These are phyloP conservation scores for Copsychus sechellarum DNA, from an alignment of 2,113 vertebrate species.

Conservation along the genomic window DNA sequence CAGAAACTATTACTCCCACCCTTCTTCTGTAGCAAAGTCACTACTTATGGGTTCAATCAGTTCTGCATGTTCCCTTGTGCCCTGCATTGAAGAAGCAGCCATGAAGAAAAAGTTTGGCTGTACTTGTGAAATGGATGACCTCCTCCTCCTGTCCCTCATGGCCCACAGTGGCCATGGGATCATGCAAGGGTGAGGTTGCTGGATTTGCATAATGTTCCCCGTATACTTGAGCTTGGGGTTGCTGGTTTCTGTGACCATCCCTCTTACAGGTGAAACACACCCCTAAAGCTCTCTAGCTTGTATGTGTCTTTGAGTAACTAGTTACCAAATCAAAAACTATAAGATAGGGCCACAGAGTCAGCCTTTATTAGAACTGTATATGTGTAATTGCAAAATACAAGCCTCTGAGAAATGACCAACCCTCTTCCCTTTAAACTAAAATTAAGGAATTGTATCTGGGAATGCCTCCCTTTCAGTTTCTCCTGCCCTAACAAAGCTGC, in stretches of 20 bases:
- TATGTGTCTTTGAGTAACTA: background rate
- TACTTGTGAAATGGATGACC: background rate
- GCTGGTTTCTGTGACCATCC: background rate
- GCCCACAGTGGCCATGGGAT: background rate
- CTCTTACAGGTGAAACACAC: background rate
- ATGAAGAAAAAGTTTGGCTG: background rate
- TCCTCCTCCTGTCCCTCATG: background rate
- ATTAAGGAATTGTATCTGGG: background rate
- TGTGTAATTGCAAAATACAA: background rate
- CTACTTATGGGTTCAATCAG: background rate
- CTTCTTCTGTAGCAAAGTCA: background rate
- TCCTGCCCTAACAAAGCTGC: background rate
- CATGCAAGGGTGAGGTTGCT: background rate
- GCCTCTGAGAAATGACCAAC: background rate
- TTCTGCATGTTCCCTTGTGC: background rate
- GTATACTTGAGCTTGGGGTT: background rate
- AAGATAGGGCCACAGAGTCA: background rate
- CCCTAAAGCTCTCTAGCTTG: background rate
- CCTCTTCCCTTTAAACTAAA: background rate
- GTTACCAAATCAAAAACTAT: background rate
- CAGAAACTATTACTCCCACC: background rate
- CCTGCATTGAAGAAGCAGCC: background rate
- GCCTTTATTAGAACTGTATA: background rate
- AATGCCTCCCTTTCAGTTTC: background rate
- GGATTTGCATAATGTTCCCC: background rate